Percentiles rank a stretch among this genome's conserved stretches.
phyloP scores from a whole-genome alignment of 2,888 invertebrate genomes.

The Drosophila buzzatii region DNA sequence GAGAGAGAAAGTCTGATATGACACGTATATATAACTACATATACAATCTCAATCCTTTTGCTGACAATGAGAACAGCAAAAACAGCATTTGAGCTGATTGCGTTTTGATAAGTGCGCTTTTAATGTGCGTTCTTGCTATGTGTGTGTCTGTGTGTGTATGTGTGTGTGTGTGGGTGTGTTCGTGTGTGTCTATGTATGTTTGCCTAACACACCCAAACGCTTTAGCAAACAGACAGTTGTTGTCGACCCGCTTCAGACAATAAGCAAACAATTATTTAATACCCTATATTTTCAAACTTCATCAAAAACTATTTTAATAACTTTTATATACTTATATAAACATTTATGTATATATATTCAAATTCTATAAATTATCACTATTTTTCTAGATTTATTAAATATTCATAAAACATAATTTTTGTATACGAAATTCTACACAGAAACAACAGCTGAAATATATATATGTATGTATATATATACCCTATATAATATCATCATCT shows the following conservation, averaged over 20 bases:
- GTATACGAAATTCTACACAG: no score
- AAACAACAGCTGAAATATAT: no score
- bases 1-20: background rate
- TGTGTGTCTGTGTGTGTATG: slow-evolving; percentile 4
- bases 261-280: slow-evolving; percentile 65
- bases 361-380: background rate
- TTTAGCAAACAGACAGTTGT: slow-evolving; percentile 32
- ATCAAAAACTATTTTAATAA: background rate
- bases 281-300: slow-evolving; percentile 11
- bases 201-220: slow-evolving; percentile 39
- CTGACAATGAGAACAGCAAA: slow-evolving; percentile 34
- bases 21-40: background rate
- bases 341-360: background rate
- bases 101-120: slow-evolving; percentile 72
- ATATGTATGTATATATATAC: no score
- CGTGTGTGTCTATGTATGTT: slow-evolving; percentile 28
- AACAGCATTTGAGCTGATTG: slow-evolving; percentile 76
- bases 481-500: no score
- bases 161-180: slow-evolving; percentile 5
- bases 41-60: slow-evolving; percentile 12
- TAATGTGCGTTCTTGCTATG: slow-evolving; percentile 39
- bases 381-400: background rate
- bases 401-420: no score
- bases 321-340: background rate
- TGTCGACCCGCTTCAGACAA: slow-evolving; percentile 49